Base-by-base conservation (phyloP, 1,140 invertebrate genomes). In the Anastrepha ludens region DNA sequence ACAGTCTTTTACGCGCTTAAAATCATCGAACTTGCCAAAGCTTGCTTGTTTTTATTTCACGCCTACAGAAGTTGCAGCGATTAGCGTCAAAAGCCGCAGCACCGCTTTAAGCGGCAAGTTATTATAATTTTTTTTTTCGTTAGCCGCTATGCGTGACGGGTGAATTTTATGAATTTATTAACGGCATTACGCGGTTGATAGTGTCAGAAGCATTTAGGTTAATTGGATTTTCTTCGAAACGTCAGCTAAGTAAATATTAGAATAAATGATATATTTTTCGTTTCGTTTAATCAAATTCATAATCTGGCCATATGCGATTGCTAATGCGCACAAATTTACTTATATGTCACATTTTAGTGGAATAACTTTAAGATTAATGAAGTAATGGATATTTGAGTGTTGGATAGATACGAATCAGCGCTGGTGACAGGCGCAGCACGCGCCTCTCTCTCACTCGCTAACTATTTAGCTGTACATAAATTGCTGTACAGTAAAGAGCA, bases 101-200 rank as follows among this genome's bases (percentile, higher is more conserved):
- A 81, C n/a, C 74, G 74, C 74, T 81, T 81, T 81, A 20, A 50
- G 74, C 74, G 44, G 7, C n/a, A 11, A 11, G 41, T 81, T 81
- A 81, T 81, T 13, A 55, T 81, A 81, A 81, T 81, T 81, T 81
- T 50, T 11, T 81, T 78, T 50, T 55, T 78, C 2, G 15, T 11
- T 50, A 1, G 7, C 9, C 4, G 15, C 47, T 55, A 81, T 81
- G 74, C 74, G 47, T 81, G 74, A 81, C 74, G 74, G 47, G 74
- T 81, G 74, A 81, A 81, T 81, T 81, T 81, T 81, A 81, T 81
- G 74, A 81, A 81, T 81, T 81, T 81, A 81, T 81, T 81, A 81
- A 81, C 55, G 15, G 9, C 47, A 3, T 55, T 81, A 29, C 29
- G 47, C 74, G 74, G 47, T 81, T 81, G 44, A n/a, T 50, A 55